Evolutionary conservation across 2,113 vertebrate species (phyloP).

Genomic region (Electrona antarctica): DNA sequence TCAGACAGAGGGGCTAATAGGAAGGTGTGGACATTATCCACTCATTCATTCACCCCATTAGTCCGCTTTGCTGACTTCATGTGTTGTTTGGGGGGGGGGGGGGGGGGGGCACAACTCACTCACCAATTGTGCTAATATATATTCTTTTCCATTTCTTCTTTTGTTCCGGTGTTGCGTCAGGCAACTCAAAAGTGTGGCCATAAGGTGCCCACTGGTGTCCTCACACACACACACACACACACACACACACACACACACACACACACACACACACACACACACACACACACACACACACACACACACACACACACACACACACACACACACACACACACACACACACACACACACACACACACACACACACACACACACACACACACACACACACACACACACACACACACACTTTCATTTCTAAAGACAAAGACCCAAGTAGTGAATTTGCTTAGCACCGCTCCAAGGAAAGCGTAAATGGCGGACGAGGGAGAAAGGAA

Average conservation of each 20-base stretch:
- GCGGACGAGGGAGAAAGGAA: conserved; percentile 47
- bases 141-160: conserved; percentile 18
- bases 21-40: conserved; percentile 31
- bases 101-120: conserved; percentile 21
- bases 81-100: conserved; percentile 46
- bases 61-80: conserved; percentile 29
- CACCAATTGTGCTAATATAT: conserved; percentile 26
- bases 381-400: neutral
- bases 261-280: too few species aligned
- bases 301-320: too few species aligned
- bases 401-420: conserved; percentile 47
- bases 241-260: too few species aligned
- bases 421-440: conserved; percentile 55
- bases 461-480: conserved; percentile 41
- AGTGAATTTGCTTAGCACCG: conserved; percentile 52
- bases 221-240: too few species aligned
- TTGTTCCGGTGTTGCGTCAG: neutral
- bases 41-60: conserved; percentile 42
- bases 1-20: neutral
- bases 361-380: too few species aligned
- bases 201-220: too few species aligned
- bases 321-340: too few species aligned
- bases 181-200: too few species aligned
- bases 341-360: too few species aligned
- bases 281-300: too few species aligned